Base-by-base conservation (phyloP, 2,888 invertebrate genomes). In the Strigamia maritima region DNA sequence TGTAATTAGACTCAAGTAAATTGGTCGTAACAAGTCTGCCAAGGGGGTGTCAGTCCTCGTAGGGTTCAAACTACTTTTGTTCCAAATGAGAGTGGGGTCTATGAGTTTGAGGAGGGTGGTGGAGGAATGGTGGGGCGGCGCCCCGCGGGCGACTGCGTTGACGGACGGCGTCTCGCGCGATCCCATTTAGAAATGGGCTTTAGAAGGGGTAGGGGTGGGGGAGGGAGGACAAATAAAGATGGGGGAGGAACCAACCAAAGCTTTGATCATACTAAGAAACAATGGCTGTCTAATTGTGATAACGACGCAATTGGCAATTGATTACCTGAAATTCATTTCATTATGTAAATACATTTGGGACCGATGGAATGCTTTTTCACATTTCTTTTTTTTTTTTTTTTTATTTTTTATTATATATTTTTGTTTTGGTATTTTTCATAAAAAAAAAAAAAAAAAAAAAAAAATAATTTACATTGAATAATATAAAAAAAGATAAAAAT, bases 1-100 rank as follows among this genome's bases (percentile, higher is more conserved):
- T 54, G 54, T 54, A 54, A 54, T 54, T 54, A 54, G 54, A 54
- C 54, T 54, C 54, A 54, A 54, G 54, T 54, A 54, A 54, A 54
- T 54, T 54, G 54, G 54, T 54, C 54, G 54, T 54, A 54, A 54
- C 54, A 54, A 54, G 54, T 54, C 54, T 54, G 54, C 54, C 54
- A 54, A 54, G 54, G 54, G 54, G 54, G 54, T 54, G 54, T 54
- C 54, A 54, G 54, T 54, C 54, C 54, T 54, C 54, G 54, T 54
- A 54, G 54, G 54, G 54, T 54, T 54, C 54, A 54, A 54, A 54
- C 54, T 54, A 54, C 54, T 54, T 54, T 54, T 54, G 54, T 54
- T 54, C 54, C 54, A 54, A 54, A 54, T 54, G 54, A 54, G 54
- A 54, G 54, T 54, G 54, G 54, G 54, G 54, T 54, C 54, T 54